Conservation (phyloP, 2,888 invertebrate genomes). For the Hydroisotoma schaefferi region DNA sequence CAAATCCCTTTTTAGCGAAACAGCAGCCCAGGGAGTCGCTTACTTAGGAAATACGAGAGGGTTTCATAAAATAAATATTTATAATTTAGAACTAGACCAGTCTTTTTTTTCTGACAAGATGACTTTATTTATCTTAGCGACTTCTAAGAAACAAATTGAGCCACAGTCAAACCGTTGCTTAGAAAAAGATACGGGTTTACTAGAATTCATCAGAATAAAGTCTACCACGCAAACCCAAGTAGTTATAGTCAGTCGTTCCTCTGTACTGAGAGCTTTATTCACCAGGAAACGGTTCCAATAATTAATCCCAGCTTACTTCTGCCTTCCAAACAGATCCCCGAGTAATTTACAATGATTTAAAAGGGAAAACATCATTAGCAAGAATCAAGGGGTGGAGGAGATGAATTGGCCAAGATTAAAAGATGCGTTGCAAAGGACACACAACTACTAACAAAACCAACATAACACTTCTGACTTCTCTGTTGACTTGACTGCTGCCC, state of each 20-base stretch:
- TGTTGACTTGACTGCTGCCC: no score
- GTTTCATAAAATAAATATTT: slow-evolving; percentile 18
- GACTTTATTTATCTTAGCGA: slow-evolving; percentile 7
- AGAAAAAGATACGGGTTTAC: no score
- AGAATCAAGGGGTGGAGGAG: slow-evolving; percentile 7
- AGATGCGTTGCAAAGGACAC: slow-evolving; percentile 3
- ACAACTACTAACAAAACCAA: no score
- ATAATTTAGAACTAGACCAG: slow-evolving; percentile 10
- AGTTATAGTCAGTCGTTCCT: no score
- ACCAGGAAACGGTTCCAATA: neutral
- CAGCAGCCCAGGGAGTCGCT: slow-evolving; percentile 5
- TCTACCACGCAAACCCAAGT: no score
- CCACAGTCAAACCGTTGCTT: no score
- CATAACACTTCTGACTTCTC: no score
- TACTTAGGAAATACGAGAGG: neutral
- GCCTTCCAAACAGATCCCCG: neutral
- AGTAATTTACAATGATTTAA: slow-evolving; percentile 15
- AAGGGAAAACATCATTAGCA: neutral
- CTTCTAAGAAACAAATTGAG: slow-evolving; percentile 3
- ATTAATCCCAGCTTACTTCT: slow-evolving; percentile 1
- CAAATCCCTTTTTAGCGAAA: slow-evolving; percentile 14
- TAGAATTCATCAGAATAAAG: no score
- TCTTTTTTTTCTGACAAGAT: neutral
- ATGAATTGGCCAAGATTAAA: slow-evolving; percentile 1
- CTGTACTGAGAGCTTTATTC: neutral